These are phyloP conservation scores for Cardiocondyla obscurior DNA, from an alignment of 1,140 invertebrate species.

Conservation along the genomic window DNA sequence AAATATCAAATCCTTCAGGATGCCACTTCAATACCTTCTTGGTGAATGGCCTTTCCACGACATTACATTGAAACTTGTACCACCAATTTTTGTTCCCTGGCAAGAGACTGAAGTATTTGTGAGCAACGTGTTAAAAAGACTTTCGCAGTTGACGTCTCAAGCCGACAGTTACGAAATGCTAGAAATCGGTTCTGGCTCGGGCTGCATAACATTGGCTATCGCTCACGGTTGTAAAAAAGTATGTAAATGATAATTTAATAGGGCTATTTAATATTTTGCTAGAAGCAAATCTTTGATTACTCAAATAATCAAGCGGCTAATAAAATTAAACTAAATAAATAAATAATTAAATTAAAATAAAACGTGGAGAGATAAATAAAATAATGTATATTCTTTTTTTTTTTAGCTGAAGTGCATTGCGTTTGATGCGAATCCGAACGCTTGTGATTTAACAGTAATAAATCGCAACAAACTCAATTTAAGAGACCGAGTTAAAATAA, in stretches of 20 bases:
- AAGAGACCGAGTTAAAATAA: conserved; percentile 80
- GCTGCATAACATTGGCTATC: conserved; percentile 87
- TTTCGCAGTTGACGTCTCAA: conserved; percentile 67
- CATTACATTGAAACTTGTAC: conserved; percentile 86
- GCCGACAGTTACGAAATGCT: conserved; percentile 79
- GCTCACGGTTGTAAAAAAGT: conserved; percentile 84
- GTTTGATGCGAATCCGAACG: conserved; percentile 86
- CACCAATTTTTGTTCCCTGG: conserved; percentile 90
- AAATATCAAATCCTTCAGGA: conserved; percentile 80
- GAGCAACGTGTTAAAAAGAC: conserved; percentile 82
- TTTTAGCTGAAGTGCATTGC: conserved; percentile 83
- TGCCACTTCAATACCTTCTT: conserved; percentile 90
- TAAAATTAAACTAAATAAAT: too few relatives aligned
- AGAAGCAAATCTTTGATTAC: not conserved
- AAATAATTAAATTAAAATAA: too few relatives aligned
- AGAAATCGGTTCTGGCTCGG: conserved; percentile 89
- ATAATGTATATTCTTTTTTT: not conserved
- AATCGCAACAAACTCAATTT: conserved; percentile 85
- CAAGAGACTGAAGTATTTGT: conserved; percentile 90
- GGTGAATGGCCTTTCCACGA: conserved; percentile 90
- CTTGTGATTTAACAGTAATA: conserved; percentile 85
- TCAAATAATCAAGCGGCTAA: too few relatives aligned
- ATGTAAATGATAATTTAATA: not conserved
- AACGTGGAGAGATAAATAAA: not conserved
- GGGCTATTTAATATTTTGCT: not conserved